phyloP scores from a whole-genome alignment of 2,113 vertebrate species.

The Nyctereutes procyonoides region DNA sequence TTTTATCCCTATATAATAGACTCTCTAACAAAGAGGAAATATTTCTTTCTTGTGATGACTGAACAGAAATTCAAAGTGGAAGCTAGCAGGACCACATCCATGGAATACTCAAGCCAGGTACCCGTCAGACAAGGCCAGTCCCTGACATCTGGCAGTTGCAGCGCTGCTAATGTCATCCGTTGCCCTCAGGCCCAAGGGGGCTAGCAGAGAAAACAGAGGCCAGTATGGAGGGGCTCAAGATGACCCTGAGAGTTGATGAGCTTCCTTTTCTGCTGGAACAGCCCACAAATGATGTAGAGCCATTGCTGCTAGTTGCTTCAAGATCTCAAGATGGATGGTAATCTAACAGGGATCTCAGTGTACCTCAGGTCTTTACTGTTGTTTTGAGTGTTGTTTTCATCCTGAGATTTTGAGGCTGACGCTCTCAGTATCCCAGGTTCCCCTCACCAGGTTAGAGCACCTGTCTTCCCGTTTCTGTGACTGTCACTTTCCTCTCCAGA shows the following conservation, averaged over 20 bases:
- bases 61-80: background rate
- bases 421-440: background rate
- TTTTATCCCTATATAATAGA: background rate
- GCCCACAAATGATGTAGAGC: background rate
- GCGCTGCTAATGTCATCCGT: rapidly evolving
- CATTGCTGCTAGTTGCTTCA: background rate
- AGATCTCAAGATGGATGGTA: background rate
- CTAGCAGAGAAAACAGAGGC: background rate
- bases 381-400: background rate
- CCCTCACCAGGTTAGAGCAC: too few species aligned
- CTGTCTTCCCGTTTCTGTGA: background rate
- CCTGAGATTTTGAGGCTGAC: background rate
- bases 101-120: too few species aligned
- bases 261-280: background rate
- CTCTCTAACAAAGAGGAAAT: background rate
- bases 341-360: background rate
- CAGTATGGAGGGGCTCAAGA: background rate
- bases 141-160: rapidly evolving
- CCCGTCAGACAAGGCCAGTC: background rate
- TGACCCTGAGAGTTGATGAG: background rate
- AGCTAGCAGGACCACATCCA: background rate
- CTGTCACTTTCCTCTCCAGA: background rate
- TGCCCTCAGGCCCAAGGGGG: too few species aligned
- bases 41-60: constrained; percentile 26
- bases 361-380: background rate